Base-by-base conservation (phyloP, 2,888 invertebrate species). In the Neocrepidodera transversa region DNA sequence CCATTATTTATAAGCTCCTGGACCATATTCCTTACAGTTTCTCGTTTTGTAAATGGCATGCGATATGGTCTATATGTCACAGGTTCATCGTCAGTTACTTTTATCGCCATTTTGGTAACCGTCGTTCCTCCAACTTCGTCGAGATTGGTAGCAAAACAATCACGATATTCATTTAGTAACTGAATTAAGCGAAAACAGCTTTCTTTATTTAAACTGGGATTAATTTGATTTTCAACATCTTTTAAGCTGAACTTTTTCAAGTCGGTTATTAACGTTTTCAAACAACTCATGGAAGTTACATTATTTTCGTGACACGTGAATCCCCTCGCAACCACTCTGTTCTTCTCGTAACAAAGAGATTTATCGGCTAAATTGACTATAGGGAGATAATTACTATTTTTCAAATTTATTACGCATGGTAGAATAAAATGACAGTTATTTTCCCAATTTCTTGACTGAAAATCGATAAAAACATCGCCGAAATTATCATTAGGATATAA, bases 1-100 rank as follows among this genome's bases (percentile, higher is more conserved):
- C 40, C 30, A 55, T 55, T n/a, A n/a, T 55, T 52, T n/a, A 56
- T 17, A 18, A 63, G 26, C 10, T 56, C 60, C 26, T 56, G 16
- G 7, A 66, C 57, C 5, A 66, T 64, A 28, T 59, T 50, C 11
- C 59, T 32, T 13, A 65, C 61, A 23, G 49, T 58, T 20, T 47
- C 38, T 4, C 67, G 48, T 54, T 67, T 64, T 11, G 60, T 8
- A n/a, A n/a, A n/a, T n/a, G n/a, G n/a, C n/a, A n/a, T n/a, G n/a
- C n/a, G n/a, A n/a, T n/a, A n/a, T n/a, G n/a, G n/a, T n/a, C n/a
- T n/a, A n/a, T n/a, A n/a, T n/a, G n/a, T n/a, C n/a, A n/a, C n/a
- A n/a, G n/a, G n/a, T n/a, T n/a, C n/a, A n/a, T n/a, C n/a, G n/a
- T n/a, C n/a, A n/a, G n/a, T n/a, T n/a, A n/a, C n/a, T n/a, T n/a